Base-by-base conservation (phyloP, 2,888 invertebrate species). In the Cosmorhoe ocellata region DNA sequence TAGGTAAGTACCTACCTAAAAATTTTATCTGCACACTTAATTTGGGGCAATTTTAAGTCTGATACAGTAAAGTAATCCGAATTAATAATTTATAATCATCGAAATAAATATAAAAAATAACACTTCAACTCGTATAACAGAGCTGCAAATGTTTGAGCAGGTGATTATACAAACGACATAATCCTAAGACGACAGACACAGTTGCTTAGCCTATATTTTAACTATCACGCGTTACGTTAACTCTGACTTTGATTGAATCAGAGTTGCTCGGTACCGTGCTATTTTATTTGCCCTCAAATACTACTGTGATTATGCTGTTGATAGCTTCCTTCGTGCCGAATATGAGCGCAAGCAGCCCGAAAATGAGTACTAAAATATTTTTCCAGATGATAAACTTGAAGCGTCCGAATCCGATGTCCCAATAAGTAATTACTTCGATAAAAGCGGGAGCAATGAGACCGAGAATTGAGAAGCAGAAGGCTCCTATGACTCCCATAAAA, bases 401-500 rank as follows among this genome's bases (percentile, higher is more conserved):
- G 34, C 88, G 84, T 4, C 96, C 96, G 55, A 95, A 96, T 31
- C 96, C 96, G 59, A 93, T 92, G 48, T 96, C 94, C 96, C 97
- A 97, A 78, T 93, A 96, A 0, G 96, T 96, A 55, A 97, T 91
- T 3, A 95, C 92, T 86, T 98, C 97, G 57, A 98, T 95, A 51
- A 95, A 91, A 2, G 92, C 96, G 1, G 98, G 98, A 40, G 96
- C 93, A 46, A 98, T 93, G 27, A 98, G 93, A 10, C 98, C 98
- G 13, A 98, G 92, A 61, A 97, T 94, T 6, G 98, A 97, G 78
- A 97, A 97, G 74, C 97, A 97, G 74, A 98, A 95, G 33, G 98
- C 97, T 60, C 98, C 98, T 59, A 98, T 97, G 38, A 98, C 91
- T 5, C 96, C 95, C 81, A 98, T 97, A 76, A 98, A 96, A 0